Base-by-base conservation (phyloP, 2,113 vertebrate genomes). In the Actinemys pallida region DNA sequence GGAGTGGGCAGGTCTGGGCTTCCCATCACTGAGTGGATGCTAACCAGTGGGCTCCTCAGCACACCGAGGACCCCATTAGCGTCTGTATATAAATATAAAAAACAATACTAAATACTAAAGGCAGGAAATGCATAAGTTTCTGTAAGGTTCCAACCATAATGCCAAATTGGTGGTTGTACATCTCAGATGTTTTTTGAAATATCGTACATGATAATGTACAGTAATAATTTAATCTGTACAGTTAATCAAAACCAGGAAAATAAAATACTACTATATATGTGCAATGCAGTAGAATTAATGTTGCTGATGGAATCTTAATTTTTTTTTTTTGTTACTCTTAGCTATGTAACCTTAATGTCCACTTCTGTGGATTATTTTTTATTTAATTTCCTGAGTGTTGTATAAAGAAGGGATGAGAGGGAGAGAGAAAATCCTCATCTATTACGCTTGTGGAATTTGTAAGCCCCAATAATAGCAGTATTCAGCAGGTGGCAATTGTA, bases 141-240 rank as follows among this genome's bases (percentile, higher is more conserved):
- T 17, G 1, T 76, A 27, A 89, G 78, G n/a, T 81, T 83, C 22
- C 19, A 57, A 49, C 83, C 82, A 50, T 35, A 84, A 83, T 10
- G 0, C 10, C 65, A 76, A 47, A 76, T 75, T 25, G n/a, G 69
- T 42, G 20, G 39, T 25, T 75, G n/a, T 11, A 10, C 80, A n/a
- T 69, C 83, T n/a, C 10, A 82, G 87, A n/a, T 16, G 47, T 80
- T 42, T 93, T 16, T 14, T 83, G 62, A 87, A 39, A 54, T 92
- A 52, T 10, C 27, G 8, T 22, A 1, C 72, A 3, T 11, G 81
- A 22, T 56, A 6, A 31, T 13, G 2, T n/a, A n/a, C 31, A 93
- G 42, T 80, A 88, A 56, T 82, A 49, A 42, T 42, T 42, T 42
- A 42, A 82, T 49, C 2, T 81, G 16, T 53, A 3, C 35, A 79